Base-by-base conservation (phyloP, 2,113 vertebrate genomes). In the Rutilus rutilus region DNA sequence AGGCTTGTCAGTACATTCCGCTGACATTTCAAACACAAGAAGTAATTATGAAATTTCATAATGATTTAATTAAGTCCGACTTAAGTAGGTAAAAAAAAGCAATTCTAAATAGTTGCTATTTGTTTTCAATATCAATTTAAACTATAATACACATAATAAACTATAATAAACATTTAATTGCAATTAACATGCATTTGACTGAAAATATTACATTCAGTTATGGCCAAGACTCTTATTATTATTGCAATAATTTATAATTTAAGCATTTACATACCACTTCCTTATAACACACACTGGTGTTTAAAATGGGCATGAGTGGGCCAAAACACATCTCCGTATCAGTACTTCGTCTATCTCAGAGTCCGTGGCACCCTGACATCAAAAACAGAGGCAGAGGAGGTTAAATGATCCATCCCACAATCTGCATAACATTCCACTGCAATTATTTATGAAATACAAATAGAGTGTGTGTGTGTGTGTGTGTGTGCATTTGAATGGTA, bases 281-380 rank as follows among this genome's bases (percentile, higher is more conserved):
- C 5, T 30, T 47, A 50, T 50, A 21, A 9, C 47, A 50, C 45
- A 65, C 79, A 21, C n/a, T 42, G 71, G n/a, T 47, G 36, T 30
- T 76, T 64, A 76, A 42, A 57, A 60, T 17, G 62, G 39, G 25
- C 73, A 76, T 10, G 74, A 86, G 59, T 78, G 65, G 47, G 84
- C 85, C 65, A 87, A 90, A 86, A 92, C 83, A 71, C 89, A 91
- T 75, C 90, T 91, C 86, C 94, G 91, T 83, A 91, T 80, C 52
- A 93, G 76, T 85, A 93, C 88, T 19, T 87, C 86, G 45, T 93
- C 91, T 25, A 92, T 90, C 92, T 95, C 94, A n/a, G 86, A 92
- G 76, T 91, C 85, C 3, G 91, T 91, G 36, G 93, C 90, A 89
- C 94, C 93, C 95, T 96, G 75, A 7, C 86, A 92, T 85, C 17